Evolutionary conservation across 2,797 vertebrate genomes (phyloP).

Genomic region (Eleutherodactylus coqui): DNA sequence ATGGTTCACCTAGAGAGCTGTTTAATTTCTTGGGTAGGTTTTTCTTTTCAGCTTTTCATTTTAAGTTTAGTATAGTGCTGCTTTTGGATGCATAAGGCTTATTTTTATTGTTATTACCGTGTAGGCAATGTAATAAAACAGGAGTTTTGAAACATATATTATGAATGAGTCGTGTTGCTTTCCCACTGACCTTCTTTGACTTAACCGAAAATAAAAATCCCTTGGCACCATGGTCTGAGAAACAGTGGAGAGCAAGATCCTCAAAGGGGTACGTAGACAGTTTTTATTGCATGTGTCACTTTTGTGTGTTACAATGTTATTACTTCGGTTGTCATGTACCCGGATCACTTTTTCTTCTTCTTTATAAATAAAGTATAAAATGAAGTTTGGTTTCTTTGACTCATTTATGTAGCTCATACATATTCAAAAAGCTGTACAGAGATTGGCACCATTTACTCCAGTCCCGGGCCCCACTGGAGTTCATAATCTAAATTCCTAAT

Average conservation of each 20-base stretch:
- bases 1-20: constrained; percentile 56
- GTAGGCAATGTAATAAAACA: constrained; percentile 20
- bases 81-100: constrained; percentile 22
- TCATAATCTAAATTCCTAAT: no score
- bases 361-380: not conserved
- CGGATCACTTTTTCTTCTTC: not conserved
- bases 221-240: not conserved
- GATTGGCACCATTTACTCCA: no score
- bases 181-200: constrained; percentile 4
- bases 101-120: constrained; percentile 29
- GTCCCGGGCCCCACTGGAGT: no score
- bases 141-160: constrained; percentile 12
- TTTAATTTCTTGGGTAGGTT: constrained; percentile 46
- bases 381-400: not conserved
- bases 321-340: not conserved
- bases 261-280: not conserved
- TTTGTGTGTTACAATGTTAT: not conserved
- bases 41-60: constrained; percentile 34
- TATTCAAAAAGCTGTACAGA: no score
- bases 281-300: constrained; percentile 3
- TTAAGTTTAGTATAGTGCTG: constrained; percentile 21
- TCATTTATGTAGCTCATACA: no score
- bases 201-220: not conserved
- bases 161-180: not conserved
- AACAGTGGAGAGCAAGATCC: not conserved